phyloP scores from a whole-genome alignment of 2,797 vertebrate species.

The Cirrhinus molitorella region DNA sequence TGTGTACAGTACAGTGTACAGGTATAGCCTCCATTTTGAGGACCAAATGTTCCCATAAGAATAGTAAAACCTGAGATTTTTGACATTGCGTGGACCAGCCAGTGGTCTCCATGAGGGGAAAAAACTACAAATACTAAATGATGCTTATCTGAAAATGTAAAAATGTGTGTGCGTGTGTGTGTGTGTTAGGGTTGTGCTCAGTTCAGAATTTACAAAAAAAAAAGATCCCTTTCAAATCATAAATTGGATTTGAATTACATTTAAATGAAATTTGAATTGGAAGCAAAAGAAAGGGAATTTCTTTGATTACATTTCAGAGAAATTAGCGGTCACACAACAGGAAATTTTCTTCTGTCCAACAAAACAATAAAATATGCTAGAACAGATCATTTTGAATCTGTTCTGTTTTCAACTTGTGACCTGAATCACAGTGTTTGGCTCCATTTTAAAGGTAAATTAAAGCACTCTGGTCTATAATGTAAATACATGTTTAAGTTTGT shows the following conservation, averaged over 20 bases:
- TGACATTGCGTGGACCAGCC: no score
- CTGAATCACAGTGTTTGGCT: neutral
- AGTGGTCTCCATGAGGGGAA: no score
- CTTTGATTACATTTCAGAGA: neutral
- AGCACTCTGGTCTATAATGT: neutral
- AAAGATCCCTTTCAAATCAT: neutral
- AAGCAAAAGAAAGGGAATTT: neutral
- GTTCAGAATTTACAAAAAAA: neutral
- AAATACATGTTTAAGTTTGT: neutral
- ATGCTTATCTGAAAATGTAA: no score
- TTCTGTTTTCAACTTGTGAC: slow-evolving; percentile 1
- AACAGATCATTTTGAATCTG: neutral
- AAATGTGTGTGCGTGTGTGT: neutral
- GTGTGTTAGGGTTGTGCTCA: neutral
- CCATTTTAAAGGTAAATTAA: neutral
- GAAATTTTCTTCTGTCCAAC: neutral
- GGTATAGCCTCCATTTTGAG: no score
- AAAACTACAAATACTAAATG: no score
- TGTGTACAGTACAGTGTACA: no score
- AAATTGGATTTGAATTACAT: neutral
- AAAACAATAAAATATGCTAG: neutral
- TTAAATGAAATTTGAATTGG: neutral
- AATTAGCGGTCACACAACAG: no score
- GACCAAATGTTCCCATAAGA: no score
- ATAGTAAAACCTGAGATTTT: no score